A percentile compares a stretch with the other conserved stretches of the same genome.
Evolutionary conservation across 1,140 invertebrate genomes (phyloP).

Genomic region (Globodera rostochiensis): DNA sequence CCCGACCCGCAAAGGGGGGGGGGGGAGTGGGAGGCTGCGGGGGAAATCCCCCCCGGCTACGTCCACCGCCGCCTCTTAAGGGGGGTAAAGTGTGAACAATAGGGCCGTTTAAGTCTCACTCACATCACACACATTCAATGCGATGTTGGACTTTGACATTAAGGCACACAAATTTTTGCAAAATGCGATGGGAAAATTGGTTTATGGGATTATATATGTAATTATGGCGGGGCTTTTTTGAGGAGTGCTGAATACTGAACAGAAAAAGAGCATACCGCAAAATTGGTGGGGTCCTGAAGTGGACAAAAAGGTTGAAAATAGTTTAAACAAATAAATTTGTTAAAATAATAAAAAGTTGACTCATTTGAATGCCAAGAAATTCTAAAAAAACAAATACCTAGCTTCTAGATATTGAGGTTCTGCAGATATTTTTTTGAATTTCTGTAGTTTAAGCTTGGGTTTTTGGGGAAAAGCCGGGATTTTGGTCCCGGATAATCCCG

Average conservation of each 20-base stretch:
- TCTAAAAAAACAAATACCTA: too few relatives aligned
- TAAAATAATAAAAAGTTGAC: too few relatives aligned
- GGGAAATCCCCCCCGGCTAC: not conserved
- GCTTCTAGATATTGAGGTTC: too few relatives aligned
- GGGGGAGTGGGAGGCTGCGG: too few relatives aligned
- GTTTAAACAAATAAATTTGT: too few relatives aligned
- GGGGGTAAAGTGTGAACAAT: not conserved
- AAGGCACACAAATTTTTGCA: not conserved
- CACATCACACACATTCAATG: not conserved
- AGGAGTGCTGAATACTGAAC: not conserved
- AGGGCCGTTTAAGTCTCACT: not conserved
- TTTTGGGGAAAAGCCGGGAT: too few relatives aligned
- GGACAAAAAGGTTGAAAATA: too few relatives aligned
- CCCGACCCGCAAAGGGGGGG: not conserved
- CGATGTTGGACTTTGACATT: not conserved
- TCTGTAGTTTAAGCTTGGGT: too few relatives aligned
- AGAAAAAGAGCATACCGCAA: not conserved
- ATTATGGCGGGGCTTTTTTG: not conserved
- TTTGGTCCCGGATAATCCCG: too few relatives aligned
- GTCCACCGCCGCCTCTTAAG: not conserved
- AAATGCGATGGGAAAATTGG: not conserved
- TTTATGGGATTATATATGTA: not conserved
- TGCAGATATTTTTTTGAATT: too few relatives aligned
- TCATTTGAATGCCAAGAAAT: too few relatives aligned
- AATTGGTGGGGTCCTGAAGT: too few relatives aligned